These are phyloP conservation scores for Spodoptera litura DNA, from an alignment of 1,140 invertebrate genomes.

Conservation along the genomic window DNA sequence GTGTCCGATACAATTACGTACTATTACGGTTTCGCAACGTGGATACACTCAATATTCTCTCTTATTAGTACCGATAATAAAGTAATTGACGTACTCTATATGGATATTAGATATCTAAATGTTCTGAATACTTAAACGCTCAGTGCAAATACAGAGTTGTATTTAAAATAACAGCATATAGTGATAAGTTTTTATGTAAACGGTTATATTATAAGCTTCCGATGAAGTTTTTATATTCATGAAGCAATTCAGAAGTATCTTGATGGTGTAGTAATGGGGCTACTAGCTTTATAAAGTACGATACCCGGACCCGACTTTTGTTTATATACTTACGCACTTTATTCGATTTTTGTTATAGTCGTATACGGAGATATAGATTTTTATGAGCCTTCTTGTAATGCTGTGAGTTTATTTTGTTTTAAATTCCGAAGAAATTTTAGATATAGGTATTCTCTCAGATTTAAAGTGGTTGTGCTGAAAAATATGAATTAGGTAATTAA, in stretches of 20 bases:
- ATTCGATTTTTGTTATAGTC: no score
- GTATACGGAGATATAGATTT: no score
- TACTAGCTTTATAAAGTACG: not conserved
- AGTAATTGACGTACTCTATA: conserved; percentile 41
- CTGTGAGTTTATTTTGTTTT: no score
- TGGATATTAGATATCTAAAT: conserved; percentile 43
- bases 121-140: not conserved
- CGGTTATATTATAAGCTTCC: not conserved
- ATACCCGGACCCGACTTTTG: no score
- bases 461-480: no score
- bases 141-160: conserved; percentile 10
- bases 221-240: conserved; percentile 26
- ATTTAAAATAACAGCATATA: conserved; percentile 13
- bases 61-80: conserved; percentile 65
- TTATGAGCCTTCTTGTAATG: no score
- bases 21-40: conserved; percentile 72
- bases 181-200: not conserved
- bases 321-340: no score
- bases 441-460: no score
- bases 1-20: conserved; percentile 76
- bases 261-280: conserved; percentile 17
- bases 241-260: conserved; percentile 1
- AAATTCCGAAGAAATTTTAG: no score
- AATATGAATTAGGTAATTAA: no score
- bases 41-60: conserved; percentile 66